Percentiles rank a stretch among this genome's conserved stretches.
Conservation (phyloP, 2,797 vertebrate species). For the Hemitrygon akajei region DNA sequence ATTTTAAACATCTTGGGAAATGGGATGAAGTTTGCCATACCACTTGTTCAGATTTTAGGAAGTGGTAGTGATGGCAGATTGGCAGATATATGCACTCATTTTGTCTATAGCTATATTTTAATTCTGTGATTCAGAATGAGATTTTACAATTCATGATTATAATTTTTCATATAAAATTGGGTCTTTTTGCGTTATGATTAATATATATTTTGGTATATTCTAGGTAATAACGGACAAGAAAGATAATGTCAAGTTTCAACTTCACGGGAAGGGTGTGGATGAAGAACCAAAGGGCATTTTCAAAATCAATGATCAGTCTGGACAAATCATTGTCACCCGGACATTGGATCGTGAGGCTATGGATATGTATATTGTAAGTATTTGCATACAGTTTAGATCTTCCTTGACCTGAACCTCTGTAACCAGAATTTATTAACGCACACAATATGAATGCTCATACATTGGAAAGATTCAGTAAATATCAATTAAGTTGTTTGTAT, state of each 20-base stretch:
- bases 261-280: slow-evolving; percentile 84
- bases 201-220: not conserved
- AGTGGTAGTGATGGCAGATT: no score
- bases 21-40: not conserved
- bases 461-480: not conserved
- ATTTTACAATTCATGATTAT: not conserved
- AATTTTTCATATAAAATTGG: not conserved
- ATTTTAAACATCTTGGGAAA: not conserved
- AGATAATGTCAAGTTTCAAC: slow-evolving; percentile 75
- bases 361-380: slow-evolving; percentile 79
- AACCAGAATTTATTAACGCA: no score
- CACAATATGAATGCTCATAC: no score
- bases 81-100: not conserved
- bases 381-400: not conserved
- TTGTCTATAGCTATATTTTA: not conserved
- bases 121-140: not conserved
- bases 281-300: slow-evolving; percentile 85
- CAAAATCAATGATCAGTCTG: slow-evolving; percentile 76
- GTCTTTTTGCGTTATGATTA: no score
- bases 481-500: not conserved
- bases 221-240: slow-evolving; percentile 79
- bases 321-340: slow-evolving; percentile 79
- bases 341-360: slow-evolving; percentile 77
- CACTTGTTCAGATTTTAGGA: not conserved
- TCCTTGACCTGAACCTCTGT: not conserved